These are phyloP conservation scores for Andricus curvator DNA, from an alignment of 2,888 invertebrate genomes.

Conservation along the genomic window DNA sequence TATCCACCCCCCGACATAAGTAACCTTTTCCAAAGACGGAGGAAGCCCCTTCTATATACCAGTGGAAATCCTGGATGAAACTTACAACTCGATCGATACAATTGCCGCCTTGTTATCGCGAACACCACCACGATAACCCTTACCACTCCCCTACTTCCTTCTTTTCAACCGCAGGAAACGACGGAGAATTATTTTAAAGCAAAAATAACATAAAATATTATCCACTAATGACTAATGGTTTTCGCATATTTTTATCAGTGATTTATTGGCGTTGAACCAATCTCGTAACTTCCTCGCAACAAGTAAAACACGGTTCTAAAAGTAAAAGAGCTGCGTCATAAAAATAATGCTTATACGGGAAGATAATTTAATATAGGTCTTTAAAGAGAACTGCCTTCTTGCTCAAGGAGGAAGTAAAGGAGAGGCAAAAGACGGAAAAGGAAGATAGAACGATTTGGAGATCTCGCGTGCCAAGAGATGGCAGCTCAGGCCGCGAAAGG, in stretches of 20 bases:
- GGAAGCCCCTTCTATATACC: constrained; percentile 45
- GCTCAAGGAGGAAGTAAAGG: constrained; percentile 32
- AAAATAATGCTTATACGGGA: constrained; percentile 21
- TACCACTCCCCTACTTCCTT: background rate
- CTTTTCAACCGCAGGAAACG: background rate
- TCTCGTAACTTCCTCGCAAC: constrained; percentile 27
- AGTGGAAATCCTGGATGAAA: constrained; percentile 54
- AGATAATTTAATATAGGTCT: constrained; percentile 36
- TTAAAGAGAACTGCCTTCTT: constrained; percentile 22
- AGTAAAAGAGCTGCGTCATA: constrained; percentile 37
- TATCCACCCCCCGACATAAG: constrained; percentile 53
- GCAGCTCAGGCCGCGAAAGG: constrained; percentile 51
- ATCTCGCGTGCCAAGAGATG: constrained; percentile 57
- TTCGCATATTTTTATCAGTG: constrained; percentile 11
- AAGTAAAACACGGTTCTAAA: constrained; percentile 14
- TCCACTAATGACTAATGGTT: background rate
- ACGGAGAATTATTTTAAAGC: background rate
- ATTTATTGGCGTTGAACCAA: constrained; percentile 14
- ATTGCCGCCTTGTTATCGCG: constrained; percentile 42
- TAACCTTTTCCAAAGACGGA: constrained; percentile 49
- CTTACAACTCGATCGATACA: constrained; percentile 47
- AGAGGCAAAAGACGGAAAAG: constrained; percentile 26
- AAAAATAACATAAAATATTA: background rate
- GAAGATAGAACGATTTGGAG: constrained; percentile 6
- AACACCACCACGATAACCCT: constrained; percentile 2